These are phyloP conservation scores for Himalopsyche japonica DNA, from an alignment of 2,888 invertebrate species.

Conservation along the genomic window DNA sequence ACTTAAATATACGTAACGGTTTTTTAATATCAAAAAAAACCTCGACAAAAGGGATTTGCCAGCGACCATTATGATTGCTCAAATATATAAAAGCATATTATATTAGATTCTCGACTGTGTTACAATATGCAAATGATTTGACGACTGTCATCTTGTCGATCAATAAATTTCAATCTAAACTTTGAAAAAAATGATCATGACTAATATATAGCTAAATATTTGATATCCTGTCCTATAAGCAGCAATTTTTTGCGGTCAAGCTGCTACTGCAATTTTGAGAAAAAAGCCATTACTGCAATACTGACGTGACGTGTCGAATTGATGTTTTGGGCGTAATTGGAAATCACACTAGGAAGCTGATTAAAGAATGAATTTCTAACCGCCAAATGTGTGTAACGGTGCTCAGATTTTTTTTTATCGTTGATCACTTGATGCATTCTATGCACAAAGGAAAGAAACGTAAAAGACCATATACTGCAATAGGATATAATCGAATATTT, in stretches of 20 bases:
- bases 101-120: too few species aligned
- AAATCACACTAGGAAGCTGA: background rate
- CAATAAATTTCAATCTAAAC: too few species aligned
- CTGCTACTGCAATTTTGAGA: background rate
- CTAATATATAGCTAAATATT: too few species aligned
- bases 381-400: background rate
- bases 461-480: background rate
- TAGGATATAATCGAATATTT: too few species aligned
- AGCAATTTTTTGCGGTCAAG: background rate
- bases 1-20: too few species aligned
- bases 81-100: too few species aligned
- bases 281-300: background rate
- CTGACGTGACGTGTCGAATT: background rate
- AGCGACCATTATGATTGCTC: too few species aligned
- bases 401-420: background rate
- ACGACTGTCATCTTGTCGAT: too few species aligned
- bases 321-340: background rate
- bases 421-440: background rate
- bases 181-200: too few species aligned
- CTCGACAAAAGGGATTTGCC: too few species aligned
- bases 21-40: too few species aligned
- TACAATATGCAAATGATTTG: too few species aligned
- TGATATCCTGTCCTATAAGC: background rate
- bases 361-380: background rate
- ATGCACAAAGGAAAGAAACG: background rate